Percentiles rank a stretch among this genome's conserved stretches.
Conservation (phyloP, 1,140 invertebrate genomes). For the Triops longicaudatus region DNA sequence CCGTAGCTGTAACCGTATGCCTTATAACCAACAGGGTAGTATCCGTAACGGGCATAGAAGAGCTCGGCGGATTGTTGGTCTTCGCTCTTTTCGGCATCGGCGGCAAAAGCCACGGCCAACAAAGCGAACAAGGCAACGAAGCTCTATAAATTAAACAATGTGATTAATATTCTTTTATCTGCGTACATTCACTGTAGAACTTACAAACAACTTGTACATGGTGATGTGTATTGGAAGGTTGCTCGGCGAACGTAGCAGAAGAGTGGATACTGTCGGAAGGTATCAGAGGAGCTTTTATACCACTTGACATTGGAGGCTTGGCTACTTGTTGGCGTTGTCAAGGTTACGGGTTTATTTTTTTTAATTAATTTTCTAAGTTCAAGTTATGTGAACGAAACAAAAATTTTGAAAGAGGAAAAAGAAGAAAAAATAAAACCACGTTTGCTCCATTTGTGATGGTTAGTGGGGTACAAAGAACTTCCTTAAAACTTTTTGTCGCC, state of each 20-base stretch:
- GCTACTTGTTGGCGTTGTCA: not conserved
- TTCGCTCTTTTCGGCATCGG: not conserved
- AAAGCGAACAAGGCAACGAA: slow-evolving; percentile 6
- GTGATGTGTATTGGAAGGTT: not conserved
- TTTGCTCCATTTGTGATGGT: too few relatives aligned
- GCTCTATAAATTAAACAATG: not conserved
- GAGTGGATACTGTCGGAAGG: not conserved
- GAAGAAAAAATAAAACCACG: too few relatives aligned
- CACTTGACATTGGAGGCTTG: not conserved
- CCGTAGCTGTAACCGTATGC: not conserved
- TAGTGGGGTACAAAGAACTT: too few relatives aligned
- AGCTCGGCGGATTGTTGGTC: not conserved
- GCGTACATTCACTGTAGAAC: not conserved
- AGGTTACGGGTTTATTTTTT: not conserved
- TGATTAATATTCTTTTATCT: not conserved
- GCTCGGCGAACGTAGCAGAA: not conserved
- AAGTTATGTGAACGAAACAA: not conserved
- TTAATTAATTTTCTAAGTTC: not conserved
- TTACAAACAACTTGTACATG: slow-evolving; percentile 6
- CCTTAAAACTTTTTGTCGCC: too few relatives aligned
- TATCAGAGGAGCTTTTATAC: not conserved
- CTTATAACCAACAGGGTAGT: not conserved
- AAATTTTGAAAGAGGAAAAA: too few relatives aligned
- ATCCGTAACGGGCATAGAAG: not conserved
- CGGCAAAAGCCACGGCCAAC: not conserved